Evolutionary conservation across 2,888 invertebrate genomes (phyloP), one percentile per base, ranked within the genome.

Genomic region (Peribatodes rhomboidaria): DNA sequence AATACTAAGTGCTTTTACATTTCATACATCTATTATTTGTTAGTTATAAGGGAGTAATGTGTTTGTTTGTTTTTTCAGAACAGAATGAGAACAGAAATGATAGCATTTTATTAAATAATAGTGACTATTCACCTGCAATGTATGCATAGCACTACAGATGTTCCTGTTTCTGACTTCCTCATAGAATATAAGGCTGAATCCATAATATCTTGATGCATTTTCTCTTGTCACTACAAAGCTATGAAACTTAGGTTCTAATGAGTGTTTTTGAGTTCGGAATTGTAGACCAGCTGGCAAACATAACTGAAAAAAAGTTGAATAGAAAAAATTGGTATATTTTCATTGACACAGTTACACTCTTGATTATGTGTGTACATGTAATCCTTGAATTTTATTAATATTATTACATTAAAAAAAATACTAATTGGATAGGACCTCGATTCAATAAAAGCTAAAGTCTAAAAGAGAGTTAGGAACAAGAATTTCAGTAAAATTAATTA

Each of bases 201-300:
- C 99, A 93, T 98, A 98, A 74, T 97, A 96, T 75, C 99, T 94
- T 73, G 97, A 97, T 60, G 99, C 99, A 95, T 99, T 99, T 94
- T 99, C 99, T 77, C 97, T 95, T 13, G 99, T 99, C 68, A 99
- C 98, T 61, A 99, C 96, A 94, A 99, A 99, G 52, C 99, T 98
- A 90, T 99, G 99, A 89, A 99, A 98, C 82, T 95, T 95, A 11
- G 98, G 97, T 77, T 97, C 97, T 82, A 96, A 94, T 65, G 95
- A 95, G 88, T 98, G 98, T 88, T 98, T 98, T 87, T 99, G 98
- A 11, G 99, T 99, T 72, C 98, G 96, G 92, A 99, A 99, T 80
- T 97, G 96, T 58, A 99, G 93, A 46, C 99, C 99, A 89, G 97
- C 97, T 65, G 99, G 99, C 84, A 99, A 94, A 86, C 98, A 98